These are phyloP conservation scores for Pandion haliaetus DNA, from an alignment of 2,113 vertebrate species.

Conservation along the genomic window DNA sequence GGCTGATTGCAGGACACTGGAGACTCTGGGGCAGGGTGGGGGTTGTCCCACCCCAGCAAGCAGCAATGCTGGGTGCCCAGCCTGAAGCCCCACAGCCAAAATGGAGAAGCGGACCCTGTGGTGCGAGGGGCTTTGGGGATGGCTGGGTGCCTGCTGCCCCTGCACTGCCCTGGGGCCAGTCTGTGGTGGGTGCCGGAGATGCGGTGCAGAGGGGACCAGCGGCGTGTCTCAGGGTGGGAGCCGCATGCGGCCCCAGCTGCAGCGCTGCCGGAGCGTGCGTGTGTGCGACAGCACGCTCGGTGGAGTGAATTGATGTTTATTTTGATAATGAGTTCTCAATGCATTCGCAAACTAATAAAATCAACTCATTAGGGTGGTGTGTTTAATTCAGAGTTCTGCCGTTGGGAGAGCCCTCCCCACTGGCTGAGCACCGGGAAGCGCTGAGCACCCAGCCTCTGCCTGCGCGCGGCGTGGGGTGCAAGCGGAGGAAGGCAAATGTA, in stretches of 20 bases:
- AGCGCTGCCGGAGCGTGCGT: not conserved
- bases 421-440: slow-evolving; percentile 1
- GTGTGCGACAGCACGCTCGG: not conserved
- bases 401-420: slow-evolving; percentile 38
- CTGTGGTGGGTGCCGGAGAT: accelerated
- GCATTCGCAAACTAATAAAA: slow-evolving; percentile 77
- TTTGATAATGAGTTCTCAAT: slow-evolving; percentile 75
- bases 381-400: slow-evolving; percentile 69
- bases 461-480: accelerated
- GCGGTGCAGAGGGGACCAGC: not conserved
- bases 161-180: accelerated
- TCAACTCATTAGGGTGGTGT: slow-evolving; percentile 77
- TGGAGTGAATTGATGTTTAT: slow-evolving; percentile 73
- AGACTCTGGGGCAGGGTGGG: not conserved
- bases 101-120: accelerated
- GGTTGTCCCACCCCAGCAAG: not conserved
- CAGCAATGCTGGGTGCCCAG: not conserved
- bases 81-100: accelerated
- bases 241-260: not conserved
- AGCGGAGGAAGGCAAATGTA: not conserved
- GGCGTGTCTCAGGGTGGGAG: not conserved
- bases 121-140: not conserved
- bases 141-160: not conserved
- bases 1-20: not conserved
- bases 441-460: not conserved